A percentile compares a stretch with the other conserved stretches of the same genome.
Evolutionary conservation across 2,113 vertebrate species (phyloP).

Genomic region (Myiagra hebetior): DNA sequence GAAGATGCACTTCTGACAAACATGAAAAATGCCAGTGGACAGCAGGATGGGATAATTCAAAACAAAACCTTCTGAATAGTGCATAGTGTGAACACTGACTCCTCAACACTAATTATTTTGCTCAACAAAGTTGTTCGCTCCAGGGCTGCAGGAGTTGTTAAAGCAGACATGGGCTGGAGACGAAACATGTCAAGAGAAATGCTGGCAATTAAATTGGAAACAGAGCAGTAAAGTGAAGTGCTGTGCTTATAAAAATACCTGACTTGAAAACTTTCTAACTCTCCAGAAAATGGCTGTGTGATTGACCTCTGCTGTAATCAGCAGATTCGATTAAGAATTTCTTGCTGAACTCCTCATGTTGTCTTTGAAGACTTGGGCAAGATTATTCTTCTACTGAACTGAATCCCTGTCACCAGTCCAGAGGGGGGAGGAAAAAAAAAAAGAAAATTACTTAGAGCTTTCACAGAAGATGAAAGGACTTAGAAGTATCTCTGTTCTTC

Average conservation of each 20-base stretch:
- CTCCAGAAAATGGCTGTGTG: background rate
- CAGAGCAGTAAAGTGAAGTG: background rate
- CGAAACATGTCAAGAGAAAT: background rate
- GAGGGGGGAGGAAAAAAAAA: rapidly evolving
- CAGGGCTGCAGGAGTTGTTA: background rate
- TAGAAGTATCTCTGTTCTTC: background rate
- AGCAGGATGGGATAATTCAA: background rate
- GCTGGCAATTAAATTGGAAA: background rate
- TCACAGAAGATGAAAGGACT: background rate
- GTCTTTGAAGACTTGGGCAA: background rate
- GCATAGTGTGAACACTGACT: background rate
- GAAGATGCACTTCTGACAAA: background rate
- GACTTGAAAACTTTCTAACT: background rate
- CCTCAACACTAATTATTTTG: background rate
- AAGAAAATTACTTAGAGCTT: background rate
- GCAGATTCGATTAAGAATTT: background rate
- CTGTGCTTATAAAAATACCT: background rate
- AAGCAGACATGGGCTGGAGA: background rate
- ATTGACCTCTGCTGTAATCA: background rate
- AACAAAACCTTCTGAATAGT: background rate
- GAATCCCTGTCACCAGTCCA: background rate
- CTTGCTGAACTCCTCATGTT: background rate
- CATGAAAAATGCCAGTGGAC: background rate
- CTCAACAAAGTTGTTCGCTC: background rate
- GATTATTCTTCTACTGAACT: background rate